phyloP scores from a whole-genome alignment of 1,140 invertebrate species.

The Linepithema humile region DNA sequence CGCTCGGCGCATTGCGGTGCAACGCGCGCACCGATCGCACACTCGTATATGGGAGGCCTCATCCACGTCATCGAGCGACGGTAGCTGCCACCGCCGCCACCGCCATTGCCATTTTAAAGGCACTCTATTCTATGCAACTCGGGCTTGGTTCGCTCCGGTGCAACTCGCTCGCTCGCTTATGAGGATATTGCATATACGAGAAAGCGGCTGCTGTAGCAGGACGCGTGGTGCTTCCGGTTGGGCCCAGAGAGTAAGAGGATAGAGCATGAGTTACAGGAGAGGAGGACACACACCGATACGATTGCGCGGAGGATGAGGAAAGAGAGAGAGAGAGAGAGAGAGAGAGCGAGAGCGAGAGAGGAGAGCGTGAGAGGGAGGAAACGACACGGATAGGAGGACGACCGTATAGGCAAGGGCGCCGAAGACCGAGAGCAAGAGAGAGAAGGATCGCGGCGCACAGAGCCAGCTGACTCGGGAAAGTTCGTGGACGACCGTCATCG shows the following conservation, averaged over 20 bases:
- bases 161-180: constrained; percentile 7
- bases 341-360: not conserved
- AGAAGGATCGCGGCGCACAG: constrained; percentile 7
- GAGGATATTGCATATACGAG: constrained; percentile 36
- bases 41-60: not conserved
- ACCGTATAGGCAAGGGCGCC: constrained; percentile 9
- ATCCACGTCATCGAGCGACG: constrained; percentile 31
- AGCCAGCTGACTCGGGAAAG: constrained; percentile 72
- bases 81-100: not conserved
- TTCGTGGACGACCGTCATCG: constrained; percentile 65
- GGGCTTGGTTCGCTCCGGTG: not conserved
- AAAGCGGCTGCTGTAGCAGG: constrained; percentile 46
- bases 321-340: constrained; percentile 19
- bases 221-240: constrained; percentile 33
- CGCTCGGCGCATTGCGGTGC: constrained; percentile 14
- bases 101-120: not conserved
- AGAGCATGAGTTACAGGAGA: constrained; percentile 2
- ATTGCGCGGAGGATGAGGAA: not conserved
- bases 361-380: constrained; percentile 22
- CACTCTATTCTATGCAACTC: not conserved
- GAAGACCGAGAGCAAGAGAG: not conserved
- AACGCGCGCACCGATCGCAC: constrained; percentile 18
- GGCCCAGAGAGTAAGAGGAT: constrained; percentile 37
- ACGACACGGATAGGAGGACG: constrained; percentile 19
- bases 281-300: constrained; percentile 5